These are phyloP conservation scores for Scrobipalpa atriplicella DNA, from an alignment of 2,888 invertebrate genomes.

Conservation along the genomic window DNA sequence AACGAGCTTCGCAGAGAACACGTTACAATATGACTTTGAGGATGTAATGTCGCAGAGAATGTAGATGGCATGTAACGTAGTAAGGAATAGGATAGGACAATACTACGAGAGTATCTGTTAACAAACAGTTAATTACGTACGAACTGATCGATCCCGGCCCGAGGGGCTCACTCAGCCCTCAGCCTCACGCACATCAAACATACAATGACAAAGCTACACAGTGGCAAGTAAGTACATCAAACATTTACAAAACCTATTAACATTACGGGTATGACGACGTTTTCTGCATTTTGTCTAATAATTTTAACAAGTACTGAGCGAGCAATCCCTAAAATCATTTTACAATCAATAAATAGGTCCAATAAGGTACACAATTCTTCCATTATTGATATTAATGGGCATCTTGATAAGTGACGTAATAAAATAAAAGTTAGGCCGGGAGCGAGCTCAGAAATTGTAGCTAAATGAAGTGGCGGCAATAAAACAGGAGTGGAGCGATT, in stretches of 20 bases:
- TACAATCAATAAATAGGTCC: not conserved
- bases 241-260: not conserved
- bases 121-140: slow-evolving; percentile 77
- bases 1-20: not conserved
- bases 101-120: slow-evolving; percentile 56
- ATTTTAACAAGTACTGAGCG: too few relatives aligned
- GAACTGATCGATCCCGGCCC: slow-evolving; percentile 66
- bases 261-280: not conserved
- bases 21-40: not conserved
- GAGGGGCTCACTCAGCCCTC: slow-evolving; percentile 37
- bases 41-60: not conserved
- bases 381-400: slow-evolving; percentile 22
- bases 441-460: slow-evolving; percentile 28
- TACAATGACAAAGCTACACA: not conserved
- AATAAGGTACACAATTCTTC: slow-evolving; percentile 8
- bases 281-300: not conserved
- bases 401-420: slow-evolving; percentile 28
- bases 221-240: not conserved
- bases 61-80: not conserved
- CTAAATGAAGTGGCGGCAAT: slow-evolving; percentile 34
- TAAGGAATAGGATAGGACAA: slow-evolving; percentile 13
- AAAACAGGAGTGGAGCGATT: slow-evolving; percentile 29
- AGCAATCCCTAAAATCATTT: not conserved
- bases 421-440: slow-evolving; percentile 29
- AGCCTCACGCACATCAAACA: not conserved